Conservation (phyloP, 1,140 invertebrate genomes). For the Microplitis demolitor region DNA sequence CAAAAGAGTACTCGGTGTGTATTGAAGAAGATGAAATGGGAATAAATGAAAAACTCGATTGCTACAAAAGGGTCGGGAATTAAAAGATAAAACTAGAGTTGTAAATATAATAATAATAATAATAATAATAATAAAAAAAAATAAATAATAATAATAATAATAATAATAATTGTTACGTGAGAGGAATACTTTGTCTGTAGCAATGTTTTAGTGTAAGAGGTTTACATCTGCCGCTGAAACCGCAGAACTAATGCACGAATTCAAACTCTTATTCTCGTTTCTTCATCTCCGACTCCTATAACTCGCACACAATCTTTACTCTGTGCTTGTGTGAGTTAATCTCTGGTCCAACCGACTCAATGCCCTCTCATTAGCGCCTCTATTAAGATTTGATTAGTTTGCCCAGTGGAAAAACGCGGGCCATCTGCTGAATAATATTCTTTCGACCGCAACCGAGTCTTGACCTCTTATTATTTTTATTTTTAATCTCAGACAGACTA, state of each 20-base stretch:
- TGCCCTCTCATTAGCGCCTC: conserved; percentile 56
- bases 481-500: no score
- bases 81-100: neutral
- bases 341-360: conserved; percentile 32
- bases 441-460: conserved; percentile 17
- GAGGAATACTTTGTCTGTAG: no score
- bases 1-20: neutral
- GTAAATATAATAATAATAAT: no score
- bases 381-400: conserved; percentile 58
- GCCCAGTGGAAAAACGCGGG: conserved; percentile 44
- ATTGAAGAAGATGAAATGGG: no score
- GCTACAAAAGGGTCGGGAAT: neutral
- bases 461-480: neutral
- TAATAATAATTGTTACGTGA: no score
- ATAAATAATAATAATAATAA: no score
- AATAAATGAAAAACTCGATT: no score
- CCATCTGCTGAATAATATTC: conserved; percentile 49
- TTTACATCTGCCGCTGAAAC: no score
- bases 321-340: neutral
- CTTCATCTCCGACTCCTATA: conserved; percentile 27
- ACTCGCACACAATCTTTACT: conserved; percentile 14
- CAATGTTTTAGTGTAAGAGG: no score
- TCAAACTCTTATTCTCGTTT: neutral
- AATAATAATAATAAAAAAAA: no score
- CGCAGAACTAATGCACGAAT: no score